Evolutionary conservation across 2,113 vertebrate species (phyloP).

Genomic region (Tragulus kanchil): DNA sequence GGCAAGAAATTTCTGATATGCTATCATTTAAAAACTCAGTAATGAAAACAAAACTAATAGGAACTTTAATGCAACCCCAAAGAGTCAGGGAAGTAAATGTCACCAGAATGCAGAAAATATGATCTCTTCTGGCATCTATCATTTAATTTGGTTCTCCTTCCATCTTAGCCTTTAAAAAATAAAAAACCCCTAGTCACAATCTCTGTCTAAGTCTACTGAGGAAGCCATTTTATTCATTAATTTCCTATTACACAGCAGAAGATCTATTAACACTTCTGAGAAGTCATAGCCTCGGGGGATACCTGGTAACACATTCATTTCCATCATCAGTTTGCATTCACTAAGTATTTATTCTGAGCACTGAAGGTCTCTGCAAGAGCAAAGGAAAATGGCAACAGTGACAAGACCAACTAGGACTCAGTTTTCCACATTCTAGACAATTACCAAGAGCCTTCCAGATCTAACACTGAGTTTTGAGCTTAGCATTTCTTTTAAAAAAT

Average conservation of each 20-base stretch:
- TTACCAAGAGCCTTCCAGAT: constrained; percentile 66
- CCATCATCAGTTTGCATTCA: neutral
- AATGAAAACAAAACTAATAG: constrained; percentile 25
- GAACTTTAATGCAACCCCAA: neutral
- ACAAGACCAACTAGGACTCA: constrained; percentile 87
- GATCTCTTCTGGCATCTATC: neutral
- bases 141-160: constrained; percentile 49
- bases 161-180: constrained; percentile 27
- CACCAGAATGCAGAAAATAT: neutral
- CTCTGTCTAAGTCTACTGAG: neutral
- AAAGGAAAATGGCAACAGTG: constrained; percentile 86
- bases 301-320: neutral
- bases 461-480: constrained; percentile 77
- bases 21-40: constrained; percentile 27
- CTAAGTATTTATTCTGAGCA: neutral
- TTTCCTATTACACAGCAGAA: neutral
- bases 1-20: neutral
- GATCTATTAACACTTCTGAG: neutral
- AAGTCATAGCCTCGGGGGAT: neutral
- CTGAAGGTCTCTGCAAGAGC: constrained; percentile 54
- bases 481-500: neutral
- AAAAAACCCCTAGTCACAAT: neutral
- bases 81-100: constrained; percentile 2
- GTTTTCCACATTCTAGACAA: neutral
- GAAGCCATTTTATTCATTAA: neutral